Evolutionary conservation across 2,797 vertebrate species (phyloP).

Genomic region (Enteromius unitaeniatus): DNA sequence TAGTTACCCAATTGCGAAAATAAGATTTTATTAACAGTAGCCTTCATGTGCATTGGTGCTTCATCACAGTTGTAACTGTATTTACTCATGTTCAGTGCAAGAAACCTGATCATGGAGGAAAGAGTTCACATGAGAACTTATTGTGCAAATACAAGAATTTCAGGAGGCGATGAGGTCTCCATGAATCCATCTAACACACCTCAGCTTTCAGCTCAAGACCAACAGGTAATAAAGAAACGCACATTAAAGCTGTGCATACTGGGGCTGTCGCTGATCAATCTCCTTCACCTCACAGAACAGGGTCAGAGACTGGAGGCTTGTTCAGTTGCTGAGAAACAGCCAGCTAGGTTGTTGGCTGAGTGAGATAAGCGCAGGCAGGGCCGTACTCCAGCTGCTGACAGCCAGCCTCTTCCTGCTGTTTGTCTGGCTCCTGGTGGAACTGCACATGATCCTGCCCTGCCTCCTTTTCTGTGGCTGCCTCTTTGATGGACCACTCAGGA

Average conservation of each 20-base stretch:
- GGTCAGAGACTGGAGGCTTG: not conserved
- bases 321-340: constrained; percentile 29
- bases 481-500: constrained; percentile 27
- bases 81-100: not conserved
- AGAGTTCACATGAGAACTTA: not conserved
- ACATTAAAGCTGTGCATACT: not conserved
- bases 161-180: not conserved
- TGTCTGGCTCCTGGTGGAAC: constrained; percentile 58
- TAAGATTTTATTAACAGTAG: not conserved
- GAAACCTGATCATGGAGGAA: constrained; percentile 15
- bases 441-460: constrained; percentile 58
- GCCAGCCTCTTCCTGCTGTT: constrained; percentile 58
- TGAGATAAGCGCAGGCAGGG: not conserved
- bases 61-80: not conserved
- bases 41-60: not conserved
- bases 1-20: not conserved
- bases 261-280: not conserved
- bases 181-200: not conserved
- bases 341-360: constrained; percentile 3
- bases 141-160: not conserved
- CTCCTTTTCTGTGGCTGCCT: constrained; percentile 61
- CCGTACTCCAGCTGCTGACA: constrained; percentile 45
- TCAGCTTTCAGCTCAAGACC: not conserved
- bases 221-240: constrained; percentile 36
- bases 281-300: constrained; percentile 16